These are phyloP conservation scores for Oceanites oceanicus DNA, from an alignment of 2,113 vertebrate genomes.

Conservation along the genomic window DNA sequence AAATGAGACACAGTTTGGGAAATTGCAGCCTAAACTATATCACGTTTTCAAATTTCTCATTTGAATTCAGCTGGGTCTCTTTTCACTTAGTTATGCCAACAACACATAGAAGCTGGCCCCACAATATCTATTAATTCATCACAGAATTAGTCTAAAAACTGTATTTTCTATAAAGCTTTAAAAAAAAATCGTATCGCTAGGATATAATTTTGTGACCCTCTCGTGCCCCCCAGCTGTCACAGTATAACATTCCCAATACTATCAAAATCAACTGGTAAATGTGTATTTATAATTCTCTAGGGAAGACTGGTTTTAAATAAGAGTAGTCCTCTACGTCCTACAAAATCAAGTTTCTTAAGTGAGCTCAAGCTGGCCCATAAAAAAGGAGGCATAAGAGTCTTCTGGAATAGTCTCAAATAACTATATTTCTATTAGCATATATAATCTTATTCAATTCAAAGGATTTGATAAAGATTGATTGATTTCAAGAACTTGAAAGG, in stretches of 20 bases:
- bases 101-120: neutral
- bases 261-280: neutral
- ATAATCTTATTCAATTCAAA: neutral
- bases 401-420: neutral
- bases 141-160: neutral
- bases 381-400: neutral
- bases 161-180: neutral
- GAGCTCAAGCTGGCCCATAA: neutral
- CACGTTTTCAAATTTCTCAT: neutral
- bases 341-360: neutral
- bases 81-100: neutral
- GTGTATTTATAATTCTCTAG: neutral
- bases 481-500: neutral
- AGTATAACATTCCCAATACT: neutral
- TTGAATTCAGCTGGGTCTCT: neutral
- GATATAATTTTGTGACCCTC: neutral
- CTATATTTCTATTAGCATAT: neutral
- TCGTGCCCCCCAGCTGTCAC: neutral
- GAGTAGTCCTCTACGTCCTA: neutral
- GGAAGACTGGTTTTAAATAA: neutral
- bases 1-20: neutral
- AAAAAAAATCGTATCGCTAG: neutral
- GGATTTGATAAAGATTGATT: neutral
- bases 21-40: neutral
- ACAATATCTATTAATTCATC: neutral